A percentile compares a stretch with the other conserved stretches of the same genome.
phyloP scores from a whole-genome alignment of 1,140 invertebrate species.

The Pinna nobilis region DNA sequence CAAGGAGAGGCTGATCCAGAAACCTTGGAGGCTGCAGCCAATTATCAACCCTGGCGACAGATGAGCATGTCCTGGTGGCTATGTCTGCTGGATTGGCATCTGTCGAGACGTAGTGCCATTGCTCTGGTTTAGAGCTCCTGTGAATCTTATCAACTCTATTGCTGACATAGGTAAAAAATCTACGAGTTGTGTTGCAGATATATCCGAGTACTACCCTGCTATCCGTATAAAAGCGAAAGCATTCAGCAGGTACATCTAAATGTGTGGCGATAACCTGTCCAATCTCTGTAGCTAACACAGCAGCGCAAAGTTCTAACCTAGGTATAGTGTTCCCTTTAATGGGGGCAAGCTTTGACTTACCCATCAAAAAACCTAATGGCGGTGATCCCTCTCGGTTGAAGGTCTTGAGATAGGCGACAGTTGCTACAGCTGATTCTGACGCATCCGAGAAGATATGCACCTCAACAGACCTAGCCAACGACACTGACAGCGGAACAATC shows the following conservation, averaged over 20 bases:
- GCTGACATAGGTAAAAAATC: slow-evolving; percentile 44
- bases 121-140: slow-evolving; percentile 7
- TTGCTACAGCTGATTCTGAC: slow-evolving; percentile 23
- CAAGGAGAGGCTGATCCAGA: not conserved
- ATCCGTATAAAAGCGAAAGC: slow-evolving; percentile 36
- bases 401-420: slow-evolving; percentile 21
- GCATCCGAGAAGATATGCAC: slow-evolving; percentile 29
- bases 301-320: slow-evolving; percentile 36
- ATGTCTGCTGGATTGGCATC: slow-evolving; percentile 45
- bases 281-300: slow-evolving; percentile 36
- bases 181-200: slow-evolving; percentile 34
- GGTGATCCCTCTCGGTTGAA: not conserved
- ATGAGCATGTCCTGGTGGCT: slow-evolving; percentile 13
- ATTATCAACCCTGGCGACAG: slow-evolving; percentile 3
- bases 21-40: slow-evolving; percentile 22
- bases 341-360: slow-evolving; percentile 42
- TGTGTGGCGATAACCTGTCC: slow-evolving; percentile 15
- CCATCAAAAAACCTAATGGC: slow-evolving; percentile 29
- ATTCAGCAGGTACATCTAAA: slow-evolving; percentile 15
- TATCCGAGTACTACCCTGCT: slow-evolving; percentile 42
- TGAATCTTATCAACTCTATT: slow-evolving; percentile 39
- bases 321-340: slow-evolving; percentile 32
- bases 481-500: not conserved
- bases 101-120: slow-evolving; percentile 39
- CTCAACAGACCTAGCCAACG: not conserved